These are phyloP conservation scores for Dasyurus viverrinus DNA, from an alignment of 2,113 vertebrate species.

Conservation along the genomic window DNA sequence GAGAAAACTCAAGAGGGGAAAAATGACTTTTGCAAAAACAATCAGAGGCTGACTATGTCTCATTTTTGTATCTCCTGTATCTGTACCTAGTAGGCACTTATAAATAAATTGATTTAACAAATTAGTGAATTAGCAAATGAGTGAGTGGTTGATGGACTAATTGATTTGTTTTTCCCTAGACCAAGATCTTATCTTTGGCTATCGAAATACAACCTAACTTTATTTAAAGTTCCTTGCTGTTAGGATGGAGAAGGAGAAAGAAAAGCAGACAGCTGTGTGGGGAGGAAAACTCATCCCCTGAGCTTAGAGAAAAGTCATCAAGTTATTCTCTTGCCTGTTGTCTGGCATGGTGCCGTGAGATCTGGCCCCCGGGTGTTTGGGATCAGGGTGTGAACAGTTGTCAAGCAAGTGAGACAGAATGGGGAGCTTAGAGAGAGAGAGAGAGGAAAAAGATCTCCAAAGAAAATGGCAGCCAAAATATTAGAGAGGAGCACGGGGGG, in stretches of 20 bases:
- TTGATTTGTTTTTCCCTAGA: neutral
- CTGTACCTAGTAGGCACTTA: neutral
- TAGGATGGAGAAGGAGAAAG: neutral
- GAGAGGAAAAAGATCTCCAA: neutral
- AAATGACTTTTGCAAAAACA: neutral
- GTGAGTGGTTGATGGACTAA: neutral
- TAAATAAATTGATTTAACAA: neutral
- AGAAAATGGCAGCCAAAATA: neutral
- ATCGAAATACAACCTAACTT: neutral
- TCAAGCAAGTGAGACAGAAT: neutral
- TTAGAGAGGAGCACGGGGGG: neutral
- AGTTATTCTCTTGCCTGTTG: neutral
- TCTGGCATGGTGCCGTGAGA: neutral
- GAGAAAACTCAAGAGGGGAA: neutral
- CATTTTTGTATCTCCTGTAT: neutral
- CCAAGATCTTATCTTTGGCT: neutral
- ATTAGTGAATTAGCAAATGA: neutral
- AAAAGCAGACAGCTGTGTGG: neutral
- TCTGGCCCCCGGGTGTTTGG: neutral
- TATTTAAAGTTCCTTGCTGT: neutral
- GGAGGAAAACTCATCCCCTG: neutral
- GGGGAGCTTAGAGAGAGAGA: neutral
- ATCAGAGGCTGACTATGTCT: neutral
- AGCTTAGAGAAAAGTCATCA: neutral
- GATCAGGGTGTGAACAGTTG: neutral